These are phyloP conservation scores for Phaethon lepturus DNA, from an alignment of 2,113 vertebrate genomes.

Conservation along the genomic window DNA sequence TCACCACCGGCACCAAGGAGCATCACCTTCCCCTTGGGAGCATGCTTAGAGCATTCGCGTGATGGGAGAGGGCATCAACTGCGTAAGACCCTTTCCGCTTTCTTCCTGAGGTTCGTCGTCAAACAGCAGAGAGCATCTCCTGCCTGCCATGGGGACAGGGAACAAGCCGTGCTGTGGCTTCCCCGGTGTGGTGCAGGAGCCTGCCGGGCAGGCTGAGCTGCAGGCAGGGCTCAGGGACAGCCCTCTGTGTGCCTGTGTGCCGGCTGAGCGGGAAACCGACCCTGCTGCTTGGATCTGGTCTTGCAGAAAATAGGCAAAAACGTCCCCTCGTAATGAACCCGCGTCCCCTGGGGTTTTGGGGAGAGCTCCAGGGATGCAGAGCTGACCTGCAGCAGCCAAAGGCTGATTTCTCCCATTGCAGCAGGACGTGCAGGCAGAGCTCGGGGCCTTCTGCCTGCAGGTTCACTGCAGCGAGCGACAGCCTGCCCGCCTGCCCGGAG, in stretches of 20 bases:
- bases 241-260: fast-evolving
- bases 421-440: neutral
- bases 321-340: fast-evolving
- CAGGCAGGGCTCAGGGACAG: neutral
- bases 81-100: neutral
- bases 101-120: neutral
- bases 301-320: neutral
- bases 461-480: neutral
- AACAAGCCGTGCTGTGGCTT: neutral
- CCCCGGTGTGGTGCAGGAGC: fast-evolving
- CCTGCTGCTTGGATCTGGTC: neutral
- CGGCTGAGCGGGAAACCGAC: neutral
- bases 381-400: neutral
- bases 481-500: neutral
- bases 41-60: fast-evolving
- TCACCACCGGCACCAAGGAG: fast-evolving
- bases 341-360: fast-evolving
- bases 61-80: neutral
- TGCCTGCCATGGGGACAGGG: neutral
- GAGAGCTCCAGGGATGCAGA: neutral
- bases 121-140: neutral
- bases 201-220: neutral
- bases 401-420: neutral
- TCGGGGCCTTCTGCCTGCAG: neutral
- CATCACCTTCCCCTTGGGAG: neutral